phyloP scores from a whole-genome alignment of 2,797 vertebrate species.

The Hoplostethus atlanticus region DNA sequence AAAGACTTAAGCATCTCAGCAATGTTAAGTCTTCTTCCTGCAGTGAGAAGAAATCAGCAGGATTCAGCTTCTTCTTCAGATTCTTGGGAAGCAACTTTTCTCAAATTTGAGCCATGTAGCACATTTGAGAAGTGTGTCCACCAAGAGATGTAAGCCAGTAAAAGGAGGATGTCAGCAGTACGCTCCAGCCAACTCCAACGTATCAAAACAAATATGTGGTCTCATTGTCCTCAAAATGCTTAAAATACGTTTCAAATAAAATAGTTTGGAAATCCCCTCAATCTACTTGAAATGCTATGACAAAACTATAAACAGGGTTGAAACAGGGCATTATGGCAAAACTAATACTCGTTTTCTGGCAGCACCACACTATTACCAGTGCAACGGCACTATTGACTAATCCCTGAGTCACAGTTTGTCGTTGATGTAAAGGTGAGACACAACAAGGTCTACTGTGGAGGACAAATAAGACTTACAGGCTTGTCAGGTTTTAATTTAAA shows the following conservation, averaged over 20 bases:
- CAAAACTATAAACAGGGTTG: background rate
- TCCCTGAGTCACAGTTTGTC: background rate
- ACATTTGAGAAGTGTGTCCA: conserved; percentile 32
- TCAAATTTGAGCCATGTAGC: background rate
- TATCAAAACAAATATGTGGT: conserved; percentile 17
- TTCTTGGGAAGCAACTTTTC: conserved; percentile 17
- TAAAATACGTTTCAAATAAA: conserved; percentile 21
- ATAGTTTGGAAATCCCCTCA: conserved; percentile 9
- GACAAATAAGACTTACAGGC: too few species aligned
- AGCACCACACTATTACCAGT: background rate
- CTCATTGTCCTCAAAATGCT: conserved; percentile 27
- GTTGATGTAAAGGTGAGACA: too few species aligned
- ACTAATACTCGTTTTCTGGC: background rate
- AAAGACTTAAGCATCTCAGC: conserved; percentile 57
- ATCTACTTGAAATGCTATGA: background rate
- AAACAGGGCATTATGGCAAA: background rate
- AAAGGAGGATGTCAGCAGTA: background rate
- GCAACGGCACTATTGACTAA: background rate
- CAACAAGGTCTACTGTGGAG: too few species aligned
- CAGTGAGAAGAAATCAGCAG: conserved; percentile 11
- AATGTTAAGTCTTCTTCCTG: conserved; percentile 56
- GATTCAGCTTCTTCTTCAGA: conserved; percentile 24
- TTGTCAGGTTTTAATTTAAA: too few species aligned
- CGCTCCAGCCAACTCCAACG: background rate
- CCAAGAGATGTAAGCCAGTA: background rate